A percentile compares a stretch with the other conserved stretches of the same genome.
Evolutionary conservation across 2,888 invertebrate species (phyloP).

Genomic region (Eristalis arbustorum): DNA sequence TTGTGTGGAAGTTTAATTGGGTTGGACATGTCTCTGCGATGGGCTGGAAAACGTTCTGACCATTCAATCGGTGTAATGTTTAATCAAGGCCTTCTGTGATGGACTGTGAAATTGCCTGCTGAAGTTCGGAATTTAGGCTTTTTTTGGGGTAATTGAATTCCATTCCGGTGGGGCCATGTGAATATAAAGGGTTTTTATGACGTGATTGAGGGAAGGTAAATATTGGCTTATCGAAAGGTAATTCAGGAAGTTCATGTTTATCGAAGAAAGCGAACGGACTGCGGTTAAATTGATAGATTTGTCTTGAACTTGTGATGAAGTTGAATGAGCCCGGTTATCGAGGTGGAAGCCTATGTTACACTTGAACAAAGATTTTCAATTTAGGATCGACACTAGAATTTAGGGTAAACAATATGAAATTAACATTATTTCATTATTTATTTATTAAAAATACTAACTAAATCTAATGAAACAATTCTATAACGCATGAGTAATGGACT

Average conservation of each 20-base stretch:
- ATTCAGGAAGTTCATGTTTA: not conserved
- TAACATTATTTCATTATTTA: too few relatives aligned
- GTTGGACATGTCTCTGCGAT: not conserved
- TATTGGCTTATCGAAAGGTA: conserved; percentile 15
- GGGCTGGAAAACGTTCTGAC: not conserved
- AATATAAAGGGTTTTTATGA: conserved; percentile 22
- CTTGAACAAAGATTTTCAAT: too few relatives aligned
- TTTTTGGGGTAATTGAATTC: conserved; percentile 25
- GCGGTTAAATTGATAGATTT: not conserved
- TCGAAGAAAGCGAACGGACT: not conserved
- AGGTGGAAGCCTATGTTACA: too few relatives aligned
- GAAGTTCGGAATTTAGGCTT: conserved; percentile 8
- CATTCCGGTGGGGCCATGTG: not conserved
- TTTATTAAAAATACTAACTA: too few relatives aligned
- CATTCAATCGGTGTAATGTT: conserved; percentile 50
- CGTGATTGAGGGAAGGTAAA: conserved; percentile 27
- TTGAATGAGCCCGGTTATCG: too few relatives aligned
- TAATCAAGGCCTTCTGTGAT: conserved; percentile 46
- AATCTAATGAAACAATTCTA: too few relatives aligned
- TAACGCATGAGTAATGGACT: too few relatives aligned
- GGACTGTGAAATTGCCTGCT: conserved; percentile 52
- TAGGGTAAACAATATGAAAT: too few relatives aligned
- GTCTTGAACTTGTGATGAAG: too few relatives aligned
- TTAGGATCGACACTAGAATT: too few relatives aligned
- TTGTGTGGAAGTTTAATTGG: conserved; percentile 19